Evolutionary conservation across 1,140 invertebrate genomes (phyloP), one percentile per base, ranked within the genome.

Genomic region (Procambarus virginalis): DNA sequence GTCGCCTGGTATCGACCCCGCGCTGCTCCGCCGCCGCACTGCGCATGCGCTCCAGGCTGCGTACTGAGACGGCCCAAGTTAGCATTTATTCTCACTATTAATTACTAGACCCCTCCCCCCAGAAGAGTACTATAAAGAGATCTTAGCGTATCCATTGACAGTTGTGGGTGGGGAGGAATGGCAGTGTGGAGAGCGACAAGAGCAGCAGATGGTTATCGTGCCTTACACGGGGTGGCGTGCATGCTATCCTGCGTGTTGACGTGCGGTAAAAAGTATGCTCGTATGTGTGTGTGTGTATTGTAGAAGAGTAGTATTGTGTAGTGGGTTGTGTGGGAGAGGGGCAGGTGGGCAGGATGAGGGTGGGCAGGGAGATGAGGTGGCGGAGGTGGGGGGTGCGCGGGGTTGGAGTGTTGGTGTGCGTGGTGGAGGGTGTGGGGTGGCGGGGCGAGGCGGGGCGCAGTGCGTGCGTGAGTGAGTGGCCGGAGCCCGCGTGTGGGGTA

Each of bases 381-480:
- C 22, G 49, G 76, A 49, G n/a, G 73, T 34, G 55, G 73, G 76
- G 45, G 60, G 55, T 64, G 85, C 55, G 86, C 77, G 86, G 77
- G 77, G 78, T 8, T 14, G 20, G 46, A n/a, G 86, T 81, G 68
- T 51, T 79, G 77, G 86, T 46, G 86, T 88, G 86, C 86, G 86
- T 88, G 82, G 58, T 48, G 82, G 34, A 84, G 68, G 86, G 86
- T 51, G 78, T 22, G 49, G 55, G 86, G 86, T 80, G 86, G 76
- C 22, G 73, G 70, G 64, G 78, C 9, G 20, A 60, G 86, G 86
- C 78, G 68, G 86, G 78, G 46, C 86, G 77, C 86, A 88, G 86
- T 88, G 86, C 77, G 85, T 87, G 85, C 86, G 77, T 88, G 77
- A 87, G 85, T 87, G 85, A 78, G 86, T 88, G 86, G 86, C 60